A percentile compares a stretch with the other conserved stretches of the same genome.
Conservation (phyloP, 2,797 vertebrate species). For the Poecile montanus region DNA sequence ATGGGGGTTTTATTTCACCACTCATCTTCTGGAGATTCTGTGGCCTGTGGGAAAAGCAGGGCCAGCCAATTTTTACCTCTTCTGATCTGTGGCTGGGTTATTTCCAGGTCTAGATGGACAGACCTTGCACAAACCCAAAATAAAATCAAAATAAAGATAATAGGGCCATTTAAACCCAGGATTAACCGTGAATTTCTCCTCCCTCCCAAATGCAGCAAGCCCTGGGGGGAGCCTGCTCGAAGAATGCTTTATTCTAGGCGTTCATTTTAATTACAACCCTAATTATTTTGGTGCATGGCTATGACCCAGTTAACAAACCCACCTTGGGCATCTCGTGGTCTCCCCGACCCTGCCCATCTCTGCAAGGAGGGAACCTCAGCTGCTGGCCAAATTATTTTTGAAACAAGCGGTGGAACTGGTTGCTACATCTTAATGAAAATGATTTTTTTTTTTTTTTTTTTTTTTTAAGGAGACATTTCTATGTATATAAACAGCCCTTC, state of each 20-base stretch:
- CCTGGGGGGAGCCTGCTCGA: background rate
- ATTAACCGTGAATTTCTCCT: background rate
- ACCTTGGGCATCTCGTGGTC: conserved; percentile 13
- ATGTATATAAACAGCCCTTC: conserved; percentile 68
- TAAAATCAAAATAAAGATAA: conserved; percentile 28
- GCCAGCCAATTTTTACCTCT: background rate
- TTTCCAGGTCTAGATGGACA: background rate
- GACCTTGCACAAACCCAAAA: background rate
- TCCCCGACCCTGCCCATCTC: conserved; percentile 22
- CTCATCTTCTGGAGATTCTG: background rate
- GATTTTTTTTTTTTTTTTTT: background rate
- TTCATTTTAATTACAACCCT: conserved; percentile 47
- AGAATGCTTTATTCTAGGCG: conserved; percentile 52
- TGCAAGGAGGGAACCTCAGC: conserved; percentile 29
- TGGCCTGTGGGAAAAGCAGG: background rate
- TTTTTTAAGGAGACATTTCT: background rate
- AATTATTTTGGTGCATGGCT: conserved; percentile 25
- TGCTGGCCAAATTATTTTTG: conserved; percentile 38
- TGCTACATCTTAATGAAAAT: conserved; percentile 70
- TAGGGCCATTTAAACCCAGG: background rate
- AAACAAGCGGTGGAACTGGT: conserved; percentile 66
- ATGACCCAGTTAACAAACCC: conserved; percentile 65
- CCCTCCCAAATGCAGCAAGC: background rate
- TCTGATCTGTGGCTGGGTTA: background rate
- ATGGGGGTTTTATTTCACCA: background rate